These are phyloP conservation scores for Apodemia hepburni DNA, from an alignment of 2,888 invertebrate genomes.

Conservation along the genomic window DNA sequence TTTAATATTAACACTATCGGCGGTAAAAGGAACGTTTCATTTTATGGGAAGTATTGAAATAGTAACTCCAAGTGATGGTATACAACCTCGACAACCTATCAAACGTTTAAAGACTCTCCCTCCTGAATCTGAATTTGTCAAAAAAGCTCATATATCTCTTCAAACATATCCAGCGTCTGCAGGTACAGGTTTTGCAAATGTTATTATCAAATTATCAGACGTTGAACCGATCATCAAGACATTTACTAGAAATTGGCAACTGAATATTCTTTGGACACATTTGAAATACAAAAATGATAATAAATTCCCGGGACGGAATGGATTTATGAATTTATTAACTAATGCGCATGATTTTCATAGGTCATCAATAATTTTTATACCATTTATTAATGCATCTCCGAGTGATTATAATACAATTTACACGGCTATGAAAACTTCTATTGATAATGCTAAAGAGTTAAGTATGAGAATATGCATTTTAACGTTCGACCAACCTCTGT, in stretches of 20 bases:
- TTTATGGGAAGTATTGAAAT: not conserved
- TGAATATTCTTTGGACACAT: constrained; percentile 20
- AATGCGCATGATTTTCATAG: not conserved
- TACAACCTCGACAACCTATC: constrained; percentile 19
- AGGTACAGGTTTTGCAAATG: constrained; percentile 19
- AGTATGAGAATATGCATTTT: constrained; percentile 22
- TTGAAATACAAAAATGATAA: no score
- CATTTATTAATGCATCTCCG: not conserved
- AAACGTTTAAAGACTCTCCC: constrained; percentile 25
- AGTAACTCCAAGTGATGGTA: not conserved
- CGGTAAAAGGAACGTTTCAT: not conserved
- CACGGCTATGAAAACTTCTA: constrained; percentile 7
- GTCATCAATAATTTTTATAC: not conserved
- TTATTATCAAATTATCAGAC: constrained; percentile 20
- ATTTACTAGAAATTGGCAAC: constrained; percentile 19
- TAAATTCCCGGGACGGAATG: no score
- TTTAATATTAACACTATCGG: not conserved
- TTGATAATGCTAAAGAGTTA: constrained; percentile 22
- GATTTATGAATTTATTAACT: no score
- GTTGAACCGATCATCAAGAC: constrained; percentile 23
- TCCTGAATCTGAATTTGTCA: constrained; percentile 16
- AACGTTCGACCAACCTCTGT: constrained; percentile 23
- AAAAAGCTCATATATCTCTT: constrained; percentile 8
- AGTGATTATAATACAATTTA: not conserved
- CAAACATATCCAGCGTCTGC: constrained; percentile 10